Conservation (phyloP, 1,140 invertebrate species). For the Neodiprion pinetum region DNA sequence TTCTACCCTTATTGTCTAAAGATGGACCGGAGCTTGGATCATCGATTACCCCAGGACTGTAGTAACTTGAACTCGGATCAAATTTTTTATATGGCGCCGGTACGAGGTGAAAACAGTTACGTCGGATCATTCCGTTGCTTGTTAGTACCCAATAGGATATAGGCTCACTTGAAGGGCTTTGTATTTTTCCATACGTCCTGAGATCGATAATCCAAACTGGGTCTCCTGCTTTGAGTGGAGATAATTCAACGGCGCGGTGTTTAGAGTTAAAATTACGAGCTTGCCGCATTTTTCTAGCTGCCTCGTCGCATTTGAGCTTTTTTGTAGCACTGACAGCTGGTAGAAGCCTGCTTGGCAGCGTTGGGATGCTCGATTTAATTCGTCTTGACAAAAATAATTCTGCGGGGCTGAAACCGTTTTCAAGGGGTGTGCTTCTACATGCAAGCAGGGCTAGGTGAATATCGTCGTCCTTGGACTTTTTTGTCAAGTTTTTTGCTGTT, state of each 20-base stretch:
- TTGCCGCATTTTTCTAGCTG: slow-evolving; percentile 23
- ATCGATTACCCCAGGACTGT: no score
- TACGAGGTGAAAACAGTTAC: slow-evolving; percentile 24
- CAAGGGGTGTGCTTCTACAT: slow-evolving; percentile 40
- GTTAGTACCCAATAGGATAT: slow-evolving; percentile 29
- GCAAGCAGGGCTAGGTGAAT: slow-evolving; percentile 33
- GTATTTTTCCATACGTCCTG: slow-evolving; percentile 25
- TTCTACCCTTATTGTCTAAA: no score
- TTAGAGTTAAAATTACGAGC: slow-evolving; percentile 22
- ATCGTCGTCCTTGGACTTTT: slow-evolving; percentile 29
- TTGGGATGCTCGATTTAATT: slow-evolving; percentile 31
- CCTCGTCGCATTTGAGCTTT: slow-evolving; percentile 1
- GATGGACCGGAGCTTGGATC: no score
- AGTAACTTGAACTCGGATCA: no score
- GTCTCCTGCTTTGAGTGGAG: slow-evolving; percentile 20
- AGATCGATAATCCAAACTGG: slow-evolving; percentile 33
- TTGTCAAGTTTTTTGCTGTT: slow-evolving; percentile 33
- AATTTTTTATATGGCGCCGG: not conserved
- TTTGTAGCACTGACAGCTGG: slow-evolving; percentile 17
- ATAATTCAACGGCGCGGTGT: slow-evolving; percentile 22
- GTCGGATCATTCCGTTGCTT: slow-evolving; percentile 10
- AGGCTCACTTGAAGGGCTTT: slow-evolving; percentile 9
- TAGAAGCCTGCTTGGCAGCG: slow-evolving; percentile 23
- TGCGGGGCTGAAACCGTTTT: slow-evolving; percentile 37
- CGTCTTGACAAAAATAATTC: slow-evolving; percentile 36